Base-by-base conservation (phyloP, 2,888 invertebrate genomes). In the Ormyrus thymus region DNA sequence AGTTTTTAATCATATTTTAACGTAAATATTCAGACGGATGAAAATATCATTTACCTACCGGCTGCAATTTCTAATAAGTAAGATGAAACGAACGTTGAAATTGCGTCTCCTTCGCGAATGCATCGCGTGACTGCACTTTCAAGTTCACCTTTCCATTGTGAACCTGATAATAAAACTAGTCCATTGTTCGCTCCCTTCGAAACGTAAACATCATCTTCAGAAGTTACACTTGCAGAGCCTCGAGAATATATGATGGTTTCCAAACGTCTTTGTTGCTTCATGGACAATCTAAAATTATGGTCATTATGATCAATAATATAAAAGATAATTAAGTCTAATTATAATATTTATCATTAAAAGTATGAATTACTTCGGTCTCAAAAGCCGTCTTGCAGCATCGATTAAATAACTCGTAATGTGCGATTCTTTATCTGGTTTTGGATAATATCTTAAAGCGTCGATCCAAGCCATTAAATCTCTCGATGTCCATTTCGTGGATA, bases 381-480 rank as follows among this genome's bases (percentile, higher is more conserved):
- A 89, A 7, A 89, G 53, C 7, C 86, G 84, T 68, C 81, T 82
- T 6, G 88, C 88, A 56, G 87, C 83, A 50, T 89, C 86, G 43
- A 89, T 72, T 29, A 89, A 80, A 75, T 86, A 82, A 62, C 78
- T 81, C 0, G 86, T 85, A 13, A 86, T 73, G 11, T 84, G 84
- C 0, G 82, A 65, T 45, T 85, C 85, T 11, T 83, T 83, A 61
- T 88, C 86, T 0, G 85, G 83, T 0, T 68, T 69, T 0, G 87
- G 87, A 82, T 90, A 90, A 80, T 85, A 85, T 55, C 84, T 84
- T 10, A 90, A 78, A 50, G 84, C 82, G 10, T 84, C 84, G 0
- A 87, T 85, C 90, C 90, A 90, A 5, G 82, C 76, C 9, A 86
- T 82, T 48, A 90, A 82, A 81, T 90, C 87, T 58, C 86, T 86